Evolutionary conservation across 1,140 invertebrate genomes (phyloP), one percentile per base, ranked within the genome.

Genomic region (Lethrus apterus): DNA sequence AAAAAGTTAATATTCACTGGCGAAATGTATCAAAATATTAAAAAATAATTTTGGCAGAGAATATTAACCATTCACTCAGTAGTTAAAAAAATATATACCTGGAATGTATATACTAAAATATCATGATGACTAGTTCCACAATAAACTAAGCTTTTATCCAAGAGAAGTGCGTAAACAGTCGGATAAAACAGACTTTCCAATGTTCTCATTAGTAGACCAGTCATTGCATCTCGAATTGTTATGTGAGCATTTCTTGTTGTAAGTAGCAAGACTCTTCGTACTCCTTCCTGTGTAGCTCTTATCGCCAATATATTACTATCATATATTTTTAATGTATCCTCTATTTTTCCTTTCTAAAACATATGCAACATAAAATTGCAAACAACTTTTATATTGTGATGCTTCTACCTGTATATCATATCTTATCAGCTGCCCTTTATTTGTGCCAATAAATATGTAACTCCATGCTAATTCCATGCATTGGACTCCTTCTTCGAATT

Each of bases 381-480:
- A 42, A 42, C 4, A 21, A 11, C 13, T 31, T 29, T 40, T 41
- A 20, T 20, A 42, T 24, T 24, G 26, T 43, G 56, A 41, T 0
- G 23, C 9, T 38, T 41, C 14, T 57, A 75, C 74, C 63, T 73
- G 68, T 10, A 70, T 65, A 38, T 68, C 60, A 40, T 68, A 74
- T 41, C 69, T 65, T 2, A 66, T 68, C 33, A 77, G 65, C 33
- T 67, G 64, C 2, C 75, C 74, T 19, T 63, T 63, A 44, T 69
- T 68, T 17, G 73, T 70, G 5, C 75, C 74, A 36, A 75, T 61
- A 38, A 71, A 76, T 29, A 76, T 60, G 21, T 59, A 66, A 2
- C 64, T 66, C 73, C 74, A 76, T 4, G 61, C 57, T 44, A 65
- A 51, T 47, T 75, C 74, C 69, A 76, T 71, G 41, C 75, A 77